phyloP scores from a whole-genome alignment of 1,140 invertebrate species.

The Gerris buenoi region DNA sequence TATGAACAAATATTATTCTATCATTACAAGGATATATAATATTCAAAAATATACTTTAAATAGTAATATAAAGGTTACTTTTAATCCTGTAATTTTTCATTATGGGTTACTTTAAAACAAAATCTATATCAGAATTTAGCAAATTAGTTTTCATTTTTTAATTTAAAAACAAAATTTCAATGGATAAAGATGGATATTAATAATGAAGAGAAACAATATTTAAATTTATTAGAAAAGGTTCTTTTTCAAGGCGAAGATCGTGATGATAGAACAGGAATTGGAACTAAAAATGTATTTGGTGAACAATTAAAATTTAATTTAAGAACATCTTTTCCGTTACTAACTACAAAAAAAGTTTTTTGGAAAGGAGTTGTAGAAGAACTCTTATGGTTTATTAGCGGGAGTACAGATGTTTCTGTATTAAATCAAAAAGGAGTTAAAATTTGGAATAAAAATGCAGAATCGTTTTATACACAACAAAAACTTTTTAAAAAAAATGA shows the following conservation, averaged over 20 bases:
- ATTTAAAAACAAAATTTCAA: too few relatives aligned
- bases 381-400: slow-evolving; percentile 87
- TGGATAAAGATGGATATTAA: too few relatives aligned
- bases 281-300: slow-evolving; percentile 82
- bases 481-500: slow-evolving; percentile 77
- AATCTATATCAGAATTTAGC: too few relatives aligned
- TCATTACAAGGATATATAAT: too few relatives aligned
- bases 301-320: slow-evolving; percentile 78
- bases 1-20: too few relatives aligned
- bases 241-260: slow-evolving; percentile 48
- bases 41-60: too few relatives aligned
- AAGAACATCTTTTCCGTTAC: slow-evolving; percentile 68
- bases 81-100: too few relatives aligned
- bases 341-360: slow-evolving; percentile 97
- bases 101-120: too few relatives aligned
- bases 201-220: slow-evolving; percentile 32
- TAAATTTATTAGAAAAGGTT: slow-evolving; percentile 45
- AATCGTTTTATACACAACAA: slow-evolving; percentile 74
- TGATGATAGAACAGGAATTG: slow-evolving; percentile 74
- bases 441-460: slow-evolving; percentile 96
- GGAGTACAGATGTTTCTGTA: slow-evolving; percentile 82
- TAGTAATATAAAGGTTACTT: too few relatives aligned
- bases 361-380: slow-evolving; percentile 88
- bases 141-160: too few relatives aligned
- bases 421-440: slow-evolving; percentile 71